These are phyloP conservation scores for Pseudolycoriella hygida DNA, from an alignment of 2,888 invertebrate genomes.

Conservation along the genomic window DNA sequence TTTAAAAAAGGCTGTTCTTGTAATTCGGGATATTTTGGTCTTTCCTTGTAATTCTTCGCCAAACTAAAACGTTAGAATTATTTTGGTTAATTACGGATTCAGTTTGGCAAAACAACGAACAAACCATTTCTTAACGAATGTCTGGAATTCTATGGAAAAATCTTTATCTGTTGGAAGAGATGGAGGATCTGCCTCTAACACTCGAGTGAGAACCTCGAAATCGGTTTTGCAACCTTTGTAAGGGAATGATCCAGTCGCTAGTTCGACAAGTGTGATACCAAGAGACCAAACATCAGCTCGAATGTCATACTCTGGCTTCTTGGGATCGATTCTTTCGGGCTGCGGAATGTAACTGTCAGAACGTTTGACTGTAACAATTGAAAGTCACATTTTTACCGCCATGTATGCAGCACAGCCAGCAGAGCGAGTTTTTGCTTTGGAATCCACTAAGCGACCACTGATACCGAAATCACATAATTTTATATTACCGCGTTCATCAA, in stretches of 20 bases:
- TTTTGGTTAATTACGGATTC: neutral
- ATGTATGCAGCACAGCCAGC: slow-evolving; percentile 98
- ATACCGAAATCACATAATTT: slow-evolving; percentile 99
- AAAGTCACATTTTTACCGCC: slow-evolving; percentile 53
- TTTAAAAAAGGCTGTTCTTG: slow-evolving; percentile 78
- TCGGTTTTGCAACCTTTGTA: slow-evolving; percentile 90
- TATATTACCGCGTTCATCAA: slow-evolving; percentile 87
- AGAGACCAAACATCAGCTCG: slow-evolving; percentile 99
- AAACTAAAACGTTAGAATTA: slow-evolving; percentile 55
- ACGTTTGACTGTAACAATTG: no score
- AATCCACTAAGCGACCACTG: slow-evolving; percentile 93
- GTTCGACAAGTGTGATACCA: slow-evolving; percentile 88
- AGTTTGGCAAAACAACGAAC: slow-evolving; percentile 15
- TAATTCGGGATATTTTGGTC: slow-evolving; percentile 87
- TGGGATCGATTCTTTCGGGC: slow-evolving; percentile 95
- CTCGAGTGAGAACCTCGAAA: slow-evolving; percentile 90
- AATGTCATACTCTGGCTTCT: slow-evolving; percentile 92
- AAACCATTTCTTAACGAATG: slow-evolving; percentile 83
- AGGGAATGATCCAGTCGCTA: slow-evolving; percentile 92
- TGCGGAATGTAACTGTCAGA: no score
- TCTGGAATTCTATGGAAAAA: slow-evolving; percentile 73
- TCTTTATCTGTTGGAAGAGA: slow-evolving; percentile 56
- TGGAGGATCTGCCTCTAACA: slow-evolving; percentile 79
- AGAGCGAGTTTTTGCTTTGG: slow-evolving; percentile 91
- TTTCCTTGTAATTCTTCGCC: slow-evolving; percentile 80